Evolutionary conservation across 2,113 vertebrate genomes (phyloP).

Genomic region (Rhagologus leucostigma): DNA sequence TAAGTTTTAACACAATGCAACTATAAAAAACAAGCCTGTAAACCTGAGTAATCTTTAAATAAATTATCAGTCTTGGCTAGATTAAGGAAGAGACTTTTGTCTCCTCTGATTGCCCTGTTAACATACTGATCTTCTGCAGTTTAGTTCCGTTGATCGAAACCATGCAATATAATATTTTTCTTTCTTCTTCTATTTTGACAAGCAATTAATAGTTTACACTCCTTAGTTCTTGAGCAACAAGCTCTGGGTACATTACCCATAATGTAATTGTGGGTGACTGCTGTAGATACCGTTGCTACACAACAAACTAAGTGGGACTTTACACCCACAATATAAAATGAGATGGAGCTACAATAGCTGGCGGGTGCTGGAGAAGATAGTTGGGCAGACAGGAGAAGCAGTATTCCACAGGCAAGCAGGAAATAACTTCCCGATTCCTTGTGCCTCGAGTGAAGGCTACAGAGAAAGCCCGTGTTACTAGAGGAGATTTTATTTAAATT

Average conservation of each 20-base stretch:
- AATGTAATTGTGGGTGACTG: not conserved
- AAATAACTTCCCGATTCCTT: not conserved
- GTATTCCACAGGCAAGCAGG: not conserved
- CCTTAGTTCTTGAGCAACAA: not conserved
- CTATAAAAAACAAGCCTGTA: not conserved
- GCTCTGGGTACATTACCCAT: not conserved
- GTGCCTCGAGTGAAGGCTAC: not conserved
- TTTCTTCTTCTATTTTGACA: not conserved
- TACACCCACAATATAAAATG: not conserved
- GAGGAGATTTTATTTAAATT: not conserved
- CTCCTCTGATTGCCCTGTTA: not conserved
- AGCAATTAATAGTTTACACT: not conserved
- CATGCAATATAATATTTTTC: not conserved
- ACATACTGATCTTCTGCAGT: not conserved
- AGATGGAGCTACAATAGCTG: not conserved
- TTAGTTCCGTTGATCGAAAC: not conserved
- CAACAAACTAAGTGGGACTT: constrained; percentile 29
- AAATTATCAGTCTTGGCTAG: not conserved
- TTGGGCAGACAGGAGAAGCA: not conserved
- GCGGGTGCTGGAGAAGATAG: not conserved
- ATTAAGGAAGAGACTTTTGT: not conserved
- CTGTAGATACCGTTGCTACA: not conserved
- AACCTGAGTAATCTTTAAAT: not conserved
- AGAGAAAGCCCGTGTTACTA: not conserved
- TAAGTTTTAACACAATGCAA: not conserved